Evolutionary conservation across 1,140 invertebrate species (phyloP).

Genomic region (Polyergus mexicanus): DNA sequence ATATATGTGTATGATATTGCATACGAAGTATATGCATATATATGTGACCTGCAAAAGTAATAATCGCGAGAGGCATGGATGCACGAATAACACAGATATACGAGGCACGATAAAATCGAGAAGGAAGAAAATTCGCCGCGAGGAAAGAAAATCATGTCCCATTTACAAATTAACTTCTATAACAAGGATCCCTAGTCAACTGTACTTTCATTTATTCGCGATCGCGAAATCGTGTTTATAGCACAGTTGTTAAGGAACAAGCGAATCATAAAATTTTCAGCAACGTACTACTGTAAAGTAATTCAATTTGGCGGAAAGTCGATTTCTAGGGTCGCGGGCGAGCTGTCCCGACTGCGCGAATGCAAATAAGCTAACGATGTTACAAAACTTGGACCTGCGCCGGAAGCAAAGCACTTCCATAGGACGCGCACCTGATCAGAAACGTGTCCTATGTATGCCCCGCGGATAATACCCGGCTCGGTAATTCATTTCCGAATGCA

Average conservation of each 20-base stretch:
- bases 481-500: slow-evolving; percentile 57
- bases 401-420: slow-evolving; percentile 9
- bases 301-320: slow-evolving; percentile 55
- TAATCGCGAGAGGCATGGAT: slow-evolving; percentile 28
- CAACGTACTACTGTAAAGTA: slow-evolving; percentile 36
- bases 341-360: slow-evolving; percentile 38
- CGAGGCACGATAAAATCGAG: slow-evolving; percentile 7
- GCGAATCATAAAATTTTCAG: slow-evolving; percentile 35
- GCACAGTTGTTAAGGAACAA: slow-evolving; percentile 26
- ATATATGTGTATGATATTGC: too few relatives aligned
- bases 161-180: neutral
- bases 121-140: slow-evolving; percentile 12
- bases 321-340: slow-evolving; percentile 52
- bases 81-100: slow-evolving; percentile 30
- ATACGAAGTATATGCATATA: neutral
- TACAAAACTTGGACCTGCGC: slow-evolving; percentile 47
- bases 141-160: neutral
- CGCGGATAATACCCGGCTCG: slow-evolving; percentile 33
- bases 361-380: slow-evolving; percentile 60
- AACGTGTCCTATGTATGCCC: slow-evolving; percentile 36
- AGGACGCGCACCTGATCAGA: slow-evolving; percentile 39
- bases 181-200: neutral
- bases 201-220: neutral
- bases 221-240: neutral
- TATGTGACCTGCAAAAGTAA: slow-evolving; percentile 32